Base-by-base conservation (phyloP, 2,888 invertebrate species). In the Cyrtodaria siliqua region DNA sequence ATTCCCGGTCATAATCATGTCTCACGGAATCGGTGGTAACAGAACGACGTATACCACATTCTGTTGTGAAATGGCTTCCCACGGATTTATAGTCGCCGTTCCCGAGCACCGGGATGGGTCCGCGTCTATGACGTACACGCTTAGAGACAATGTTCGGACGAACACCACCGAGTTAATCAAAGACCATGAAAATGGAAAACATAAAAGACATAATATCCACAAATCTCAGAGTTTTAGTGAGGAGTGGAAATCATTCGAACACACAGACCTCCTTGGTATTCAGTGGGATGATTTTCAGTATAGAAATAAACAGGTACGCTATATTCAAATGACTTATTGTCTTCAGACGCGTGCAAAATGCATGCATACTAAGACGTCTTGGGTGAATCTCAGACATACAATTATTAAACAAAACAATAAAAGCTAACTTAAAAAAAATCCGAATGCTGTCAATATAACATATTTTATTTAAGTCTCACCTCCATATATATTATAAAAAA, bases 61-160 rank as follows among this genome's bases (percentile, higher is more conserved):
- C 52, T 95, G 95, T 87, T 92, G 94, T 52, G 95, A 96, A 83
- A 88, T 96, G 64, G 95, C 96, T 1, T 95, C 95, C 1, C 94
- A 95, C 84, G 96, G 96, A 1, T 95, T 94, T 89, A 91, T 96
- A 12, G 95, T 96, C 0, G 95, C 94, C 2, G 94, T 95, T n/a
- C 86, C 95, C 20, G 95, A 96, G 90, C 95, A 96, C 92, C 94
- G 95, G 95, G 92, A 92, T 77, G 92, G 92, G 1, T 88, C 91
- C 2, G 91, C 92, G 0, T 92, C 91, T 18, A 90, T 91, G 89
- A 91, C 92, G 0, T 87, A 89, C 68, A 85, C 87, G 27, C 80
- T 91, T 18, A 84, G 83, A 59, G 79, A 79, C 61, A 70, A 66
- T 24, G 60, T 74, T 20, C 33, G 66, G 29, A 29, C 60, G n/a